Base-by-base conservation (phyloP, 2,797 vertebrate genomes). In the Galago senegalensis region DNA sequence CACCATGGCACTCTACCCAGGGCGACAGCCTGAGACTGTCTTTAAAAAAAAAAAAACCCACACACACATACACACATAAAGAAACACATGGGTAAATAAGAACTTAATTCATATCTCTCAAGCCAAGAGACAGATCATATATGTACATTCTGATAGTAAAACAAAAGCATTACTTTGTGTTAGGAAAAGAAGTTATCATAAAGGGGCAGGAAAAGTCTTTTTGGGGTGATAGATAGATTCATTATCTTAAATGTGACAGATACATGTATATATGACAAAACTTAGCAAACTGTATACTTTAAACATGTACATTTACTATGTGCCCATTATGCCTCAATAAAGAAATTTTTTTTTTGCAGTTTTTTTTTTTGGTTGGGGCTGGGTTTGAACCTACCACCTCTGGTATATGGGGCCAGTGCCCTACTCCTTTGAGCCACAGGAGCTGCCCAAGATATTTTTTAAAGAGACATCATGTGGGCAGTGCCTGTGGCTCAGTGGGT, bases 151-250 rank as follows among this genome's bases (percentile, higher is more conserved):
- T 81, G 49, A 90, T 6, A 83, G 34, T 17, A 87, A 87, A 92
- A 92, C 29, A 82, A 77, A 96, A 89, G 31, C 46, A 75, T 31
- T 75, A 72, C 37, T 93, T 87, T 88, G 20, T 53, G n/a, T 91
- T 63, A 73, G 73, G 53, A 27, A 94, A 60, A 89, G 82, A 92
- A 75, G 23, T 73, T 49, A 83, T 14, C 25, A 31, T 27, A 43
- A 81, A 93, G 37, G 17, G 7, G 73, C 25, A 92, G 25, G 43
- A 91, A 23, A 61, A 93, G 92, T 67, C 6, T 79, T 56, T 72
- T 23, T 20, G 13, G 17, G 29, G 37, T 43, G 14, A 85, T 49
- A 16, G 61, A 37, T 73, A 16, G 61, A 37, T 73, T 89, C 76
- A 75, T 12, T 82, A 65, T 58, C 60, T 56, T 87, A 58, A 90